Conservation (phyloP, 2,888 invertebrate species). For the Agriopis aurantiaria region DNA sequence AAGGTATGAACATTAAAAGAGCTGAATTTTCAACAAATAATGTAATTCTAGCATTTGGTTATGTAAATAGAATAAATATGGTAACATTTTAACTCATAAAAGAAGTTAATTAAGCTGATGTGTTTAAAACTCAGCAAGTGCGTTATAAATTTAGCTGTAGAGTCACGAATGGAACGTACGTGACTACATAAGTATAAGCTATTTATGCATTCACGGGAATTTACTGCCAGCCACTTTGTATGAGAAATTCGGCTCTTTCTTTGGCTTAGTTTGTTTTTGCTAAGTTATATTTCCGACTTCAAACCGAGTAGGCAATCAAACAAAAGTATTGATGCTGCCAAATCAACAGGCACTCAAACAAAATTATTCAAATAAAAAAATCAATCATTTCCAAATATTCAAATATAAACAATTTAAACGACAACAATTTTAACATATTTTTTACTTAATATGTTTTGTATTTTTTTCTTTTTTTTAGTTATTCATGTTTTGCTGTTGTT, state of each 20-base stretch:
- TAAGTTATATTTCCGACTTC: too few species aligned
- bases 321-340: too few species aligned
- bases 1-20: too few species aligned
- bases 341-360: too few species aligned
- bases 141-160: conserved; percentile 66
- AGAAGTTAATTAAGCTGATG: conserved; percentile 72
- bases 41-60: background rate
- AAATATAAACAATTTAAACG: too few species aligned
- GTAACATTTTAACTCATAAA: conserved; percentile 39
- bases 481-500: too few species aligned
- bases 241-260: conserved; percentile 52
- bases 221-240: conserved; percentile 49
- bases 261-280: conserved; percentile 33
- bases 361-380: too few species aligned
- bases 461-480: too few species aligned
- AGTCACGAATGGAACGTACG: conserved; percentile 58
- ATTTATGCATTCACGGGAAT: conserved; percentile 55
- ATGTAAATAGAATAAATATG: background rate
- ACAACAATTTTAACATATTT: too few species aligned
- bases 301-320: too few species aligned
- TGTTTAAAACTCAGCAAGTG: conserved; percentile 62
- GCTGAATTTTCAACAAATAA: background rate
- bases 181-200: conserved; percentile 48
- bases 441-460: too few species aligned
- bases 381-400: too few species aligned